Evolutionary conservation across 2,797 vertebrate genomes (phyloP).

Genomic region (Sardinella longiceps): DNA sequence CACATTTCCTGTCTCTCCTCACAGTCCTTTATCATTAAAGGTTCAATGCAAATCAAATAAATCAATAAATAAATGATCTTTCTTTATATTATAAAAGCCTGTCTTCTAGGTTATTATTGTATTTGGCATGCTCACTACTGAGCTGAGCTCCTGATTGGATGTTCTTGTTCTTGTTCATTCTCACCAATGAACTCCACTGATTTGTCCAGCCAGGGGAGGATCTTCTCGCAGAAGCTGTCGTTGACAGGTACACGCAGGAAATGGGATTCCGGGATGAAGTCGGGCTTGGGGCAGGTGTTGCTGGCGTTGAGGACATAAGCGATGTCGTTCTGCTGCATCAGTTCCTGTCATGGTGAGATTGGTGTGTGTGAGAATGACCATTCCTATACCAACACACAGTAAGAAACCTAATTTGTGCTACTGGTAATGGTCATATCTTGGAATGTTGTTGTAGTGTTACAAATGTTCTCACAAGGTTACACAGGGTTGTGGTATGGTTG

Average conservation of each 20-base stretch:
- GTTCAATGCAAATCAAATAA: too few relatives aligned
- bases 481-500: too few relatives aligned
- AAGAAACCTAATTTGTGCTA: too few relatives aligned
- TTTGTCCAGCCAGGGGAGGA: constrained; percentile 93
- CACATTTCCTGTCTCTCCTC: not conserved
- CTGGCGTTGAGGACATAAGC: constrained; percentile 91
- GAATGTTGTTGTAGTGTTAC: too few relatives aligned
- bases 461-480: too few relatives aligned
- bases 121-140: not conserved
- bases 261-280: constrained; percentile 91
- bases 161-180: too few relatives aligned
- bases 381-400: too few relatives aligned
- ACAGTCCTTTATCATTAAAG: not conserved
- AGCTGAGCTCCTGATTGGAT: not conserved
- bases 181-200: constrained; percentile 97
- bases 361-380: too few relatives aligned
- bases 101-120: too few relatives aligned
- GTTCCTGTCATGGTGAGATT: constrained; percentile 86
- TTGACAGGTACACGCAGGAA: constrained; percentile 95
- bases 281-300: constrained; percentile 93
- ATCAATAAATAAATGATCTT: too few relatives aligned
- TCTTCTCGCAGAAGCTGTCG: constrained; percentile 97
- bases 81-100: too few relatives aligned
- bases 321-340: constrained; percentile 96
- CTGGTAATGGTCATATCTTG: too few relatives aligned